Evolutionary conservation across 1,140 invertebrate species (phyloP).

Genomic region (Cyrtorhinus lividipennis): DNA sequence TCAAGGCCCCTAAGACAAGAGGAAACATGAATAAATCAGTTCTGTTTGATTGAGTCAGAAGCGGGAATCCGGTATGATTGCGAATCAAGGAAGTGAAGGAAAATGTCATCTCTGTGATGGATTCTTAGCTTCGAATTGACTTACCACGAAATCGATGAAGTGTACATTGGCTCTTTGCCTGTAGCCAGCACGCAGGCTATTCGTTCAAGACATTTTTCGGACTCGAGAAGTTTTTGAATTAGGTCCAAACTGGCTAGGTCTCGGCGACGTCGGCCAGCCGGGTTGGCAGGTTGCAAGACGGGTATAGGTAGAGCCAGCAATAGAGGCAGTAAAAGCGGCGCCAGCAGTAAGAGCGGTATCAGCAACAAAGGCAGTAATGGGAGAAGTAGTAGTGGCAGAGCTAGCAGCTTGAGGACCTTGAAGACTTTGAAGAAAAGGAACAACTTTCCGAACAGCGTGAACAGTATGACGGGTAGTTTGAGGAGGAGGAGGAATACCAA

Average conservation of each 20-base stretch:
- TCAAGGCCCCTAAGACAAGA: slow-evolving; percentile 9
- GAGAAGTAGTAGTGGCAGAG: slow-evolving; percentile 9
- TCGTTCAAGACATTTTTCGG: slow-evolving; percentile 15
- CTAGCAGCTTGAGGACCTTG: slow-evolving; percentile 13
- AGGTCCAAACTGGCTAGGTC: not conserved
- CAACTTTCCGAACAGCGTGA: slow-evolving; percentile 3
- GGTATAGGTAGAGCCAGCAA: slow-evolving; percentile 14
- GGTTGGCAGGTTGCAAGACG: not conserved
- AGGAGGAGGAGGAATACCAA: slow-evolving; percentile 12
- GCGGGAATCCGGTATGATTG: too few species aligned
- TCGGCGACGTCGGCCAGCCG: not conserved
- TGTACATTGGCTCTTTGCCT: slow-evolving; percentile 3
- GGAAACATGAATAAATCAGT: too few species aligned
- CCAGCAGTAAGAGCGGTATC: slow-evolving; percentile 11
- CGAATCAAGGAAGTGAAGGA: not conserved
- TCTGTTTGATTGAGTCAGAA: too few species aligned
- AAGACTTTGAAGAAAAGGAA: slow-evolving; percentile 11
- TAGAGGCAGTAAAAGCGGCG: slow-evolving; percentile 15
- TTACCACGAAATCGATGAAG: slow-evolving; percentile 14
- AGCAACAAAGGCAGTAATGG: slow-evolving; percentile 1
- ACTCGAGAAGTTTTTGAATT: slow-evolving; percentile 6
- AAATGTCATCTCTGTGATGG: not conserved
- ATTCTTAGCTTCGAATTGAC: too few species aligned
- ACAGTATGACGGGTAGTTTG: slow-evolving; percentile 16
- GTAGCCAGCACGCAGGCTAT: slow-evolving; percentile 13